phyloP scores from a whole-genome alignment of 2,888 invertebrate species.

The Linnaemya vulpina region DNA sequence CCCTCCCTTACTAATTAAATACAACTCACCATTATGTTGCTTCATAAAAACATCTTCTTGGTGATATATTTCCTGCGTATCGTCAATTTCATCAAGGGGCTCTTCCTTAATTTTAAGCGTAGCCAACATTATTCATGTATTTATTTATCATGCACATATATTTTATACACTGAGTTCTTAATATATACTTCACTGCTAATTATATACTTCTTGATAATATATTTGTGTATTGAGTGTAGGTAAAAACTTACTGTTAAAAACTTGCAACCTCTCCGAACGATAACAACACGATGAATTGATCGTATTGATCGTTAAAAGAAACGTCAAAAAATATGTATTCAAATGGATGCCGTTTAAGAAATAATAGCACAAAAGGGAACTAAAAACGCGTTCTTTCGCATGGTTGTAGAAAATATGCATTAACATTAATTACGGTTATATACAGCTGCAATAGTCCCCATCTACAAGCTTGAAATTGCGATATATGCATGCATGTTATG shows the following conservation, averaged over 20 bases:
- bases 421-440: slow-evolving; percentile 39
- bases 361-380: slow-evolving; percentile 54
- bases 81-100: slow-evolving; percentile 63
- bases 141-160: slow-evolving; percentile 33
- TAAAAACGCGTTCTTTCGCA: slow-evolving; percentile 49
- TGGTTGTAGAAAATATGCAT: slow-evolving; percentile 42
- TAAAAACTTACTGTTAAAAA: slow-evolving; percentile 70
- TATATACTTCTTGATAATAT: slow-evolving; percentile 26
- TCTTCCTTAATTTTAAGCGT: slow-evolving; percentile 73
- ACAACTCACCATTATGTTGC: slow-evolving; percentile 61
- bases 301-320: slow-evolving; percentile 66
- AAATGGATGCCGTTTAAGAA: slow-evolving; percentile 62
- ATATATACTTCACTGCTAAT: slow-evolving; percentile 14
- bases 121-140: slow-evolving; percentile 50
- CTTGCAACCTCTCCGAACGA: slow-evolving; percentile 53
- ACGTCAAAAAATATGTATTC: slow-evolving; percentile 64
- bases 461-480: too few relatives aligned
- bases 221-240: slow-evolving; percentile 3
- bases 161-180: slow-evolving; percentile 5
- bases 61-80: slow-evolving; percentile 59
- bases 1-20: slow-evolving; percentile 1
- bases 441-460: too few relatives aligned
- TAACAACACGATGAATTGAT: slow-evolving; percentile 68
- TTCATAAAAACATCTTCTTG: slow-evolving; percentile 46
- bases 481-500: too few relatives aligned